Evolutionary conservation across 2,888 invertebrate species (phyloP).

Genomic region (Caenorhabditis uteleia): DNA sequence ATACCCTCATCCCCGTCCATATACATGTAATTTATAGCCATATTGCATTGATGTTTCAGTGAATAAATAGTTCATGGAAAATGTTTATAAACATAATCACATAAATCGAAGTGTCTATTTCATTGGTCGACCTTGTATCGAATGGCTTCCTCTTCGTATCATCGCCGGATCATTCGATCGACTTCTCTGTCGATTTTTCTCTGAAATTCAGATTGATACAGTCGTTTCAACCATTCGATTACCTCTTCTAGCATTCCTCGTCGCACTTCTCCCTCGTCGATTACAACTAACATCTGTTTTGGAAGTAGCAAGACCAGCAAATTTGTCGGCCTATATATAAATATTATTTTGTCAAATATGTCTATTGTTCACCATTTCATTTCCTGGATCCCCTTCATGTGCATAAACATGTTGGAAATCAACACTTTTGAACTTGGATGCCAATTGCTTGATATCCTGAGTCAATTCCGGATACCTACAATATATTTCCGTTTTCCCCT

Average conservation of each 20-base stretch:
- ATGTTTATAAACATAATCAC: neutral
- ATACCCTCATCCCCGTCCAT: too few relatives aligned
- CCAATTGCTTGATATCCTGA: slow-evolving; percentile 1
- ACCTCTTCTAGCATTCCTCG: too few relatives aligned
- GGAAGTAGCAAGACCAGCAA: slow-evolving; percentile 17
- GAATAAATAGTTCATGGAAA: neutral
- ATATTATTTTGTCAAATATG: neutral
- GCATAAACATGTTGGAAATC: slow-evolving; percentile 39
- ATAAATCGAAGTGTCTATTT: neutral
- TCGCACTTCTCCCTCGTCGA: neutral
- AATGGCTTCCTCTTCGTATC: neutral
- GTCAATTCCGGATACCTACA: slow-evolving; percentile 12
- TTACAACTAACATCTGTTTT: neutral
- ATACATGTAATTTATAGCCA: neutral
- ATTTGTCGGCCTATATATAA: slow-evolving; percentile 14
- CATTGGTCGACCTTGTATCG: neutral
- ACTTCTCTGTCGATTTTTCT: neutral
- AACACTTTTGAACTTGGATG: slow-evolving; percentile 27
- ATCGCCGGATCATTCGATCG: slow-evolving; percentile 1
- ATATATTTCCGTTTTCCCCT: neutral
- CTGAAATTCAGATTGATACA: neutral
- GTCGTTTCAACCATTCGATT: too few relatives aligned
- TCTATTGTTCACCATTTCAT: slow-evolving; percentile 25
- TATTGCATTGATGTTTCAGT: neutral
- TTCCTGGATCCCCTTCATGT: slow-evolving; percentile 36